Base-by-base conservation (phyloP, 1,140 invertebrate genomes). In the Coptotermes formosanus region DNA sequence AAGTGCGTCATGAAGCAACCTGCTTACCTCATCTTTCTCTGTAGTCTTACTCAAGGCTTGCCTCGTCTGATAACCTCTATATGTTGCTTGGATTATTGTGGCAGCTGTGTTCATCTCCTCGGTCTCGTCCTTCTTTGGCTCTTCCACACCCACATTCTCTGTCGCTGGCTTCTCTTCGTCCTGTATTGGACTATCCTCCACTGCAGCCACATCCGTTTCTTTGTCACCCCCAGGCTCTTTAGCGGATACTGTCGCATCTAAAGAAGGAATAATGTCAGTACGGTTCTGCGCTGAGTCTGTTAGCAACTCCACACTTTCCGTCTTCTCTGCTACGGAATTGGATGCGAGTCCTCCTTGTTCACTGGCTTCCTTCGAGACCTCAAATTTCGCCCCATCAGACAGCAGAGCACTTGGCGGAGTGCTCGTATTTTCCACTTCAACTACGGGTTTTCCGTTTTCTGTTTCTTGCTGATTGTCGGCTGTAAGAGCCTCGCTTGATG, bases 401-500 rank as follows among this genome's bases (percentile, higher is more conserved):
- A 4, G 52, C 52, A 21, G 21, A 55, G 52, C 52, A 55, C 14
- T 55, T 16, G 52, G 52, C 14, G 52, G 6, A 21, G 14, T 21
- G 52, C 52, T 55, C 14, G 14, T 16, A 55, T 55, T 55, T 12
- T 16, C 45, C 23, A 25, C 82, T 12, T 43, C 30, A 12, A 21
- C 82, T 45, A 43, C 19, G 4, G 82, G 12, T 25, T 21, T 45
- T 6, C 32, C 82, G 6, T 43, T 43, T 12, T 44, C 82, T 23
- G 84, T 64, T 43, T 64, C 12, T 75, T 45, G 30, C 7, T 38
- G n/a, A 52, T 7, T 85, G 19, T 30, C 52, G n/a, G 94, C 95
- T 8, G 93, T 94, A n/a, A 95, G 95, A n/a, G 43, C 43, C 3
- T 9, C 21, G 48, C 12, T 83, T 25, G 48, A 38, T 69, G 84